phyloP scores from a whole-genome alignment of 2,113 vertebrate species.

The Pteropus alecto region DNA sequence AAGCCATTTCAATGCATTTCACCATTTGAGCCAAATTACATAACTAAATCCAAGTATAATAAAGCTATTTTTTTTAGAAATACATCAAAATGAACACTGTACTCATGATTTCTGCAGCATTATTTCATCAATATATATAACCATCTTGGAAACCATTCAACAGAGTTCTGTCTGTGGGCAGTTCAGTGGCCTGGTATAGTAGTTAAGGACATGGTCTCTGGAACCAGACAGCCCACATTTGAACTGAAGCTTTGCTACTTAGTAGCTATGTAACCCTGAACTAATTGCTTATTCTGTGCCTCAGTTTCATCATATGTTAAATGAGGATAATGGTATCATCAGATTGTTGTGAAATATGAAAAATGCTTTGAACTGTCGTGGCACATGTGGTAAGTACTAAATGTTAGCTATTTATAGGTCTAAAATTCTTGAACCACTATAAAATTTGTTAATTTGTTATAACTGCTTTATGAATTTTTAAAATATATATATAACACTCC shows the following conservation, averaged over 20 bases:
- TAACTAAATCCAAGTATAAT: conserved; percentile 1
- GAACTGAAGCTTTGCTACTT: neutral
- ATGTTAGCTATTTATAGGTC: neutral
- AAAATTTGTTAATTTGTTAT: conserved; percentile 10
- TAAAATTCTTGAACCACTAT: neutral
- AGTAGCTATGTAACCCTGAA: neutral
- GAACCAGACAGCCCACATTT: neutral
- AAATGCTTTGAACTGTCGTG: neutral
- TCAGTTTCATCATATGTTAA: conserved; percentile 2
- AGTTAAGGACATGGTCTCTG: neutral
- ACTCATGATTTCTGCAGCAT: neutral
- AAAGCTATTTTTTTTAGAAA: conserved; percentile 5
- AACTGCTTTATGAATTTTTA: neutral
- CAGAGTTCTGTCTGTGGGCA: neutral
- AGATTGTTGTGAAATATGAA: neutral
- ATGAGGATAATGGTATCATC: neutral
- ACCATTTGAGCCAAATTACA: neutral
- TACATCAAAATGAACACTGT: neutral
- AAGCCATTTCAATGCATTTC: conserved; percentile 2
- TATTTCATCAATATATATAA: neutral
- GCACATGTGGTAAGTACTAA: neutral
- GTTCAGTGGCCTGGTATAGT: neutral
- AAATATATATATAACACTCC: neutral
- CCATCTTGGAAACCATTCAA: neutral
- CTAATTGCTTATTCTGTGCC: neutral